Evolutionary conservation across 2,888 invertebrate species (phyloP), one percentile per base, ranked within the genome.

Genomic region (Macrosiphum euphorbiae): DNA sequence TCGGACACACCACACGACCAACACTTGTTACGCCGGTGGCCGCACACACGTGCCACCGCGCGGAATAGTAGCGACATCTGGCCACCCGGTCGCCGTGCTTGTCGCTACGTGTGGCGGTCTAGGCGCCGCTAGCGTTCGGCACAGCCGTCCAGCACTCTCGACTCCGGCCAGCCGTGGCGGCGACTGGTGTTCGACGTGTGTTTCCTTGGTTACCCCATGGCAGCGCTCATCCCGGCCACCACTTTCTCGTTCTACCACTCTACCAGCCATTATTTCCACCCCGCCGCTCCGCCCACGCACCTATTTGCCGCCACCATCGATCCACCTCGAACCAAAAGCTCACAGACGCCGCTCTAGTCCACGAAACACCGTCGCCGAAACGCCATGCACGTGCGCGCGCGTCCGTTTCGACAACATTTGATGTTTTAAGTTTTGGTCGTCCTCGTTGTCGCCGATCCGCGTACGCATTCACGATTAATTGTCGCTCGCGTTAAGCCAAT

Each of bases 11-110:
- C 8, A 85, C 26, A 85, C 61, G 85, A 90, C 90, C 84, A 93
- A 94, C 93, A 94, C 93, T 94, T 94, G 93, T 94, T 94, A 94
- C 93, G 61, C 90, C 58, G 13, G 28, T 41, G 28, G n/a, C 58
- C 5, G 35, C 35, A 50, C 85, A 44, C 93, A 93, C 93, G 93
- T 94, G 93, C 35, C 55, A n/a, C 8, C 88, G 41, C 44, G 55
- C 28, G 3, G 0, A 0, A 90, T 50, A 26, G 47, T 90, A 93
- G 93, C 89, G 93, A 89, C 93, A 93, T 93, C 93, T 93, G 50
- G 85, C 58, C n/a, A 35, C 28, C 47, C 52, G 85, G 26, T 16
- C n/a, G 11, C 47, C 41, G 41, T n/a, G 26, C n/a, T 35, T 35
- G 24, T 52, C 28, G 61, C 28, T n/a, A 11, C 16, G n/a, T 10